Evolutionary conservation across 1,140 invertebrate species (phyloP).

Genomic region (Cherax destructor): DNA sequence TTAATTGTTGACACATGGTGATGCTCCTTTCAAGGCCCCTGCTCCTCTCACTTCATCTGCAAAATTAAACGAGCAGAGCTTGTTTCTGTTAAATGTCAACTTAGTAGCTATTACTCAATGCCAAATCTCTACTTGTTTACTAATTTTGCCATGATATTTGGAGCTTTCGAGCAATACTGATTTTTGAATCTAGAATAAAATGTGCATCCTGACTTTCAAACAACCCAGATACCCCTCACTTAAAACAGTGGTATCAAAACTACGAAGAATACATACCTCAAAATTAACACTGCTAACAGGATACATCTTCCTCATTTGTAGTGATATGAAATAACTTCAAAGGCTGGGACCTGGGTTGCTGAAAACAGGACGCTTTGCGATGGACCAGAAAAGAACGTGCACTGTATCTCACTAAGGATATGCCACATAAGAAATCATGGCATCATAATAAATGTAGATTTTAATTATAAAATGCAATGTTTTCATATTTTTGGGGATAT

Average conservation of each 20-base stretch:
- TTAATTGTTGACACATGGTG: conserved; percentile 62
- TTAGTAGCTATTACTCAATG: conserved; percentile 50
- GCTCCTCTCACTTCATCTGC: conserved; percentile 61
- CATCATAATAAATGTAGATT: background rate
- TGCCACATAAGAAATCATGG: background rate
- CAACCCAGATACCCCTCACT: conserved; percentile 68
- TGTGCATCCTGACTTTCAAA: conserved; percentile 66
- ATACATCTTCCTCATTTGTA: conserved; percentile 49
- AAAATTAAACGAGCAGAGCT: conserved; percentile 63
- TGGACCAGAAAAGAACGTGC: conserved; percentile 3
- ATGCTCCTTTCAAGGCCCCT: conserved; percentile 60
- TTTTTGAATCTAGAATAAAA: conserved; percentile 15
- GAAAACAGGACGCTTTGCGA: conserved; percentile 59
- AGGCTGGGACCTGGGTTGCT: conserved; percentile 63
- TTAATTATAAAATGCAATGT: no score
- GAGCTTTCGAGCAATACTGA: conserved; percentile 40
- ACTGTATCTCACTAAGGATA: background rate
- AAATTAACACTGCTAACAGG: conserved; percentile 34
- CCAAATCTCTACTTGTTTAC: conserved; percentile 32
- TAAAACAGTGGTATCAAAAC: conserved; percentile 50
- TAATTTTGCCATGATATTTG: conserved; percentile 32
- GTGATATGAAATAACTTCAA: conserved; percentile 48
- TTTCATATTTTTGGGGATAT: no score
- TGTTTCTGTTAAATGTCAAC: conserved; percentile 55
- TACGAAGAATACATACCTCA: conserved; percentile 57